A percentile compares a stretch with the other conserved stretches of the same genome.
Conservation (phyloP, 1,140 invertebrate genomes). For the Homarus americanus region DNA sequence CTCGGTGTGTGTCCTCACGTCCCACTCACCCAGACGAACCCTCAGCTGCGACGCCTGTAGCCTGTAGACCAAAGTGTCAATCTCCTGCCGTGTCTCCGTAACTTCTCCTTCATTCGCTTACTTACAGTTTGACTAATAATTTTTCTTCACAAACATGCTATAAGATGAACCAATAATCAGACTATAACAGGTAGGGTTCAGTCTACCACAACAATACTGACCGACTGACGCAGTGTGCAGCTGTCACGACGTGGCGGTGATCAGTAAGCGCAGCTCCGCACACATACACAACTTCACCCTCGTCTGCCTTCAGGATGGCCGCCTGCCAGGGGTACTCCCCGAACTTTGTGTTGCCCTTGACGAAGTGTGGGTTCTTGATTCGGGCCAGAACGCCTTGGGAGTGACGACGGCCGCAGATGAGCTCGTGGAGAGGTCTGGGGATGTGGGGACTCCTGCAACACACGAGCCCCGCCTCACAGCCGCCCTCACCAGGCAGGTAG, state of each 20-base stretch:
- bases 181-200: not conserved
- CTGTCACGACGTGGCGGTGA: constrained; percentile 88
- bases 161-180: not conserved
- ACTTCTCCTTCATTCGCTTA: not conserved
- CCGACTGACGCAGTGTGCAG: constrained; percentile 94
- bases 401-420: constrained; percentile 42
- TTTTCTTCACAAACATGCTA: not conserved
- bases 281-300: constrained; percentile 92
- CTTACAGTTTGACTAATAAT: not conserved
- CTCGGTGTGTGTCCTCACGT: constrained; percentile 95
- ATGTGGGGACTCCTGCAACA: constrained; percentile 66
- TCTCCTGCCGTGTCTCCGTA: not conserved
- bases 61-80: not conserved
- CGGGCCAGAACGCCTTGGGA: constrained; percentile 56
- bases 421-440: not conserved
- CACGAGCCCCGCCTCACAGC: constrained; percentile 59
- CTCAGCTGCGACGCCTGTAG: constrained; percentile 80
- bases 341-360: constrained; percentile 67
- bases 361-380: constrained; percentile 73
- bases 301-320: constrained; percentile 92
- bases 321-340: constrained; percentile 95
- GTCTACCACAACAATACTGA: constrained; percentile 79
- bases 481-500: constrained; percentile 35
- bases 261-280: constrained; percentile 93
- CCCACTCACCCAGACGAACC: constrained; percentile 95